Base-by-base conservation (phyloP, 2,888 invertebrate genomes). In the Ochropleura leucogaster region DNA sequence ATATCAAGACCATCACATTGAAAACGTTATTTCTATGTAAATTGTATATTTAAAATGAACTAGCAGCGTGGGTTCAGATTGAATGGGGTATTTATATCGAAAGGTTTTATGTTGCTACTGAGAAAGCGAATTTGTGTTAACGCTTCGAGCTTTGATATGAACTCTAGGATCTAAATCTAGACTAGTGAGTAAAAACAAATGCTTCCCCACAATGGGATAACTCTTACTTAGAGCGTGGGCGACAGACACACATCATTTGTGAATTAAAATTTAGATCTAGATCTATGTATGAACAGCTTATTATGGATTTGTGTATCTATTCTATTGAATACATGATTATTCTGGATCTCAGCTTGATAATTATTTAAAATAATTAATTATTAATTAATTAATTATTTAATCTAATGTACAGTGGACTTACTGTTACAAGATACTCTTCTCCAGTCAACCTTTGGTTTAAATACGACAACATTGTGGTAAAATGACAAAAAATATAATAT, bases 11-110 rank as follows among this genome's bases (percentile, higher is more conserved):
- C 71, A 72, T 74, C 65, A 78, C 83, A 80, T 73, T 67, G 74
- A 55, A 77, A 77, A 71, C n/a, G 71, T 67, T 73, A 79, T 79
- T 85, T 83, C 72, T 73, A 85, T 81, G 70, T 85, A 83, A 78
- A 85, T 77, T 63, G 16, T 51, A 60, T 74, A 65, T 78, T 80
- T 73, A 68, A 83, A 85, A 62, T 79, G 42, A 51, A 69, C 42
- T 57, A 18, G 46, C 59, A 67, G 64, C 55, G 74, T 68, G 68
- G 66, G 60, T 53, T 65, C 12, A n/a, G 68, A 51, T 57, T 68
- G 60, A 66, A 74, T 70, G 47, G 46, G n/a, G 55, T 70, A 59
- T 78, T 69, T 82, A 81, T 63, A 62, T 71, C 42, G 55, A 77
- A 74, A 62, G 65, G 67, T 78, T 74, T 77, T 71, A 79, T 42